Percentiles rank a stretch among this genome's conserved stretches.
Evolutionary conservation across 1,140 invertebrate genomes (phyloP).

Genomic region (Nasonia longicornis): DNA sequence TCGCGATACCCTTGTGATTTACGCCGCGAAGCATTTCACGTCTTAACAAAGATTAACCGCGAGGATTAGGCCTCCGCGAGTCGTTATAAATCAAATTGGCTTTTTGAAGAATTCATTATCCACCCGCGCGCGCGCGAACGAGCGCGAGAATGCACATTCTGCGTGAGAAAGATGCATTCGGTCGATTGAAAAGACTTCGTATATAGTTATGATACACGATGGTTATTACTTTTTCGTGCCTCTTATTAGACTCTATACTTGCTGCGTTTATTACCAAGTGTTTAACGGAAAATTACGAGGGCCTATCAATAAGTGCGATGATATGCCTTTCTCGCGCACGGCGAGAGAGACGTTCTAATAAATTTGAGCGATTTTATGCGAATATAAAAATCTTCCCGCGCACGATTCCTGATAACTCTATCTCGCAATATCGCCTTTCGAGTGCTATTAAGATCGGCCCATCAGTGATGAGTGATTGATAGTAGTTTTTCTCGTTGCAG

Average conservation of each 20-base stretch:
- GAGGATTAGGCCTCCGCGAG: conserved; percentile 30
- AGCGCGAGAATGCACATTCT: neutral
- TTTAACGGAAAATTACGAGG: conserved; percentile 24
- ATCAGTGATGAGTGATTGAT: neutral
- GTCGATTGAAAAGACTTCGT: conserved; percentile 19
- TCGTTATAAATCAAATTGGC: conserved; percentile 41
- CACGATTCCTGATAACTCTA: conserved; percentile 18
- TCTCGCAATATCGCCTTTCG: neutral
- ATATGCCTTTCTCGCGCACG: neutral
- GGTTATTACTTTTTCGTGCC: neutral
- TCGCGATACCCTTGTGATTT: conserved; percentile 41
- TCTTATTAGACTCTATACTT: neutral
- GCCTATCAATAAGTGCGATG: conserved; percentile 23
- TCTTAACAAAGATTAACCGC: conserved; percentile 45
- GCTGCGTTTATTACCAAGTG: conserved; percentile 14
- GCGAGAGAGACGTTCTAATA: conserved; percentile 15
- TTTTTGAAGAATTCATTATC: conserved; percentile 44
- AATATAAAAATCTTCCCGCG: conserved; percentile 1
- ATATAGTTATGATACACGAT: neutral
- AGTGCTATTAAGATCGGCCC: neutral
- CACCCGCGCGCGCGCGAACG: too few species aligned
- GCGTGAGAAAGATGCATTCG: conserved; percentile 29
- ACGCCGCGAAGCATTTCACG: conserved; percentile 35
- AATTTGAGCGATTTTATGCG: neutral
- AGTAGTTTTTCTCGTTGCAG: neutral